phyloP scores from a whole-genome alignment of 2,888 invertebrate genomes.

The Acleris cristana region DNA sequence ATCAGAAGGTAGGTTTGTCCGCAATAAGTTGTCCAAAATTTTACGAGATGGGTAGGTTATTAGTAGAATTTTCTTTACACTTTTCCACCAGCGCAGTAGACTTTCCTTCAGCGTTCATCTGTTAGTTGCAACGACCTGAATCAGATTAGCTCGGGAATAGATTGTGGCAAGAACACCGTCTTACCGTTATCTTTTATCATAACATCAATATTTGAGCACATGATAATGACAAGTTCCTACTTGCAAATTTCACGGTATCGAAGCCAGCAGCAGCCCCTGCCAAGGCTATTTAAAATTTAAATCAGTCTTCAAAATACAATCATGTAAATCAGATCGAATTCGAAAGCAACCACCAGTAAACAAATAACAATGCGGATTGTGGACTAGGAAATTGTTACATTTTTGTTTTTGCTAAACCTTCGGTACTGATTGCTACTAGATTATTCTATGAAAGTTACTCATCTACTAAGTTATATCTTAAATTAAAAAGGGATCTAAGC shows the following conservation, averaged over 20 bases:
- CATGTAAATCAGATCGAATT: slow-evolving; percentile 11
- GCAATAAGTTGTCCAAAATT: no score
- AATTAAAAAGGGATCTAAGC: no score
- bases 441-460: no score
- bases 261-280: slow-evolving; percentile 14
- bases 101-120: not conserved
- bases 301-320: slow-evolving; percentile 16
- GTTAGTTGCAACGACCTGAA: not conserved
- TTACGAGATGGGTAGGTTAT: no score
- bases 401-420: not conserved
- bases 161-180: slow-evolving; percentile 19
- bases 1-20: no score
- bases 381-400: slow-evolving; percentile 1
- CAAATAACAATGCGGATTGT: slow-evolving; percentile 2
- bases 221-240: slow-evolving; percentile 31
- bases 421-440: no score
- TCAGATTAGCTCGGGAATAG: slow-evolving; percentile 10
- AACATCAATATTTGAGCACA: slow-evolving; percentile 35
- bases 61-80: no score
- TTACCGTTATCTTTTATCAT: slow-evolving; percentile 36
- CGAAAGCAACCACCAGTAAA: slow-evolving; percentile 10
- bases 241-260: slow-evolving; percentile 24
- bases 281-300: slow-evolving; percentile 28
- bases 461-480: no score
- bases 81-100: not conserved